phyloP scores from a whole-genome alignment of 2,797 vertebrate species.

The Vespertilio murinus region DNA sequence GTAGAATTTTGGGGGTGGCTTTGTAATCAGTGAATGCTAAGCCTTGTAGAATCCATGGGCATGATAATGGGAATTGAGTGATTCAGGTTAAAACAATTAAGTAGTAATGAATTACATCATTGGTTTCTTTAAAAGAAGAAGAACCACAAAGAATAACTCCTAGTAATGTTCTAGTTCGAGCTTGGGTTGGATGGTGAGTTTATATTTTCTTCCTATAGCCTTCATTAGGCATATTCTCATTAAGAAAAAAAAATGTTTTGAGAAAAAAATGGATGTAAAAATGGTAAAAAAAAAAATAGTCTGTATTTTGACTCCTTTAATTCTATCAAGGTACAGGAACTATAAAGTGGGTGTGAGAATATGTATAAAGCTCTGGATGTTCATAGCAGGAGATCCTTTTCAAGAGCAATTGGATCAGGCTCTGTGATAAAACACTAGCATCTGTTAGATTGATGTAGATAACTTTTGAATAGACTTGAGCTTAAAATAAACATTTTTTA shows the following conservation, averaged over 20 bases:
- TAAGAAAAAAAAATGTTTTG: conserved; percentile 63
- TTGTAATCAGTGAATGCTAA: not conserved
- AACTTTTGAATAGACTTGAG: not conserved
- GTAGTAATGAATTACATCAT: not conserved
- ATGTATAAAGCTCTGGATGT: not conserved
- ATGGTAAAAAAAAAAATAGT: not conserved
- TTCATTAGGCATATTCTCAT: not conserved
- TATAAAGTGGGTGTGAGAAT: conserved; percentile 19
- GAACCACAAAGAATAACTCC: not conserved
- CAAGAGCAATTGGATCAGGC: not conserved
- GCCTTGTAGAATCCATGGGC: not conserved
- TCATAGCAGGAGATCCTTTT: not conserved
- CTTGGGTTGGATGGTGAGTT: not conserved
- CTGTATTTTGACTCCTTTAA: not conserved
- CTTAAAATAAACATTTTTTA: not conserved
- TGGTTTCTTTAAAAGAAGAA: not conserved
- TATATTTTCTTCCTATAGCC: not conserved
- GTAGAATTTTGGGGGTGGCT: not conserved
- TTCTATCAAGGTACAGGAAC: not conserved
- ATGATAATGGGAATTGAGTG: not conserved
- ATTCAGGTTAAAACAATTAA: not conserved
- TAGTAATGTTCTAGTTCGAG: not conserved
- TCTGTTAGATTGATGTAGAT: not conserved
- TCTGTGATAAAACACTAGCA: not conserved
- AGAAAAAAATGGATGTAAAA: conserved; percentile 64